These are phyloP conservation scores for Menidia beryllina DNA, from an alignment of 2,113 vertebrate genomes.

Conservation along the genomic window DNA sequence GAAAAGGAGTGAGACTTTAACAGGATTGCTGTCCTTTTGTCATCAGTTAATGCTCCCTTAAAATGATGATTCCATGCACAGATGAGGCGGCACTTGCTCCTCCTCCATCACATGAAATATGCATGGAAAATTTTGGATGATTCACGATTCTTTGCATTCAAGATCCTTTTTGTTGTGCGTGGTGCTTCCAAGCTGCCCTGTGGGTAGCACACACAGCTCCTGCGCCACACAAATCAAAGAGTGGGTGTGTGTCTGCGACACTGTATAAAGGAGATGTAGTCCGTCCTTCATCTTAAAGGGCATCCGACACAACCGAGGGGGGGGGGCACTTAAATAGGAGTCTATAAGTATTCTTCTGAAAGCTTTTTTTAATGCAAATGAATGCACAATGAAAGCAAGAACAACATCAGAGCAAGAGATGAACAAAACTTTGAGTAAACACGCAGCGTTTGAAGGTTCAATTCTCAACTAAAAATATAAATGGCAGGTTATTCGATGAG, in stretches of 20 bases:
- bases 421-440: constrained; percentile 6
- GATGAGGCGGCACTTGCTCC: constrained; percentile 21
- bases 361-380: constrained; percentile 10
- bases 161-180: constrained; percentile 25
- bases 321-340: constrained; percentile 2
- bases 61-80: constrained; percentile 39
- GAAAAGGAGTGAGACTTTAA: constrained; percentile 52
- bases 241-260: constrained; percentile 5
- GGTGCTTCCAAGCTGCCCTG: constrained; percentile 32
- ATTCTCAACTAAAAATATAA: constrained; percentile 39
- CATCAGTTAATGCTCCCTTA: constrained; percentile 67
- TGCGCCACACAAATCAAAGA: constrained; percentile 29
- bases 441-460: constrained; percentile 5
- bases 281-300: constrained; percentile 25
- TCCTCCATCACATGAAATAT: constrained; percentile 44
- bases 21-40: constrained; percentile 52
- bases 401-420: constrained; percentile 13
- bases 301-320: not conserved
- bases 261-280: not conserved
- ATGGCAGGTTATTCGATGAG: constrained; percentile 57
- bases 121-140: constrained; percentile 45
- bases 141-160: constrained; percentile 36
- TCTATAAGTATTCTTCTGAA: constrained; percentile 3
- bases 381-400: constrained; percentile 33
- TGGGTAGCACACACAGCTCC: constrained; percentile 27